A percentile compares a stretch with the other conserved stretches of the same genome.
Evolutionary conservation across 2,113 vertebrate species (phyloP).

Genomic region (Sander vitreus): DNA sequence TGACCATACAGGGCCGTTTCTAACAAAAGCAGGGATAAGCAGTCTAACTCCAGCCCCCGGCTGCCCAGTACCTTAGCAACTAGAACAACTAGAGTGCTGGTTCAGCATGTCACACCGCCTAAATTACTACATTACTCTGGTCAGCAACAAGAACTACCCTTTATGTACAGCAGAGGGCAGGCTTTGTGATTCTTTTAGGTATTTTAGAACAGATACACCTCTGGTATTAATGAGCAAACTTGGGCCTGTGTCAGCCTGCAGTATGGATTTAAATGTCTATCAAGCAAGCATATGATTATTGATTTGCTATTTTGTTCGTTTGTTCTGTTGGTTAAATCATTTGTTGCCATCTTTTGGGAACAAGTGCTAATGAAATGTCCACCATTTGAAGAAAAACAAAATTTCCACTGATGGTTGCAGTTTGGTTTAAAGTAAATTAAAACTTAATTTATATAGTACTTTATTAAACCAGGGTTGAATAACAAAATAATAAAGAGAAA

Average conservation of each 20-base stretch:
- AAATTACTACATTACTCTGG: slow-evolving; percentile 4
- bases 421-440: background rate
- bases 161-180: slow-evolving; percentile 66
- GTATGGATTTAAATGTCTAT: background rate
- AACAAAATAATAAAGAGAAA: background rate
- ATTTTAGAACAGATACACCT: background rate
- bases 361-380: no score
- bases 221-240: background rate
- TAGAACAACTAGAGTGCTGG: slow-evolving; percentile 59
- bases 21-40: slow-evolving; percentile 70
- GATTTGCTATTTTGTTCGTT: background rate
- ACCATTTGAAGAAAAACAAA: background rate
- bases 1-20: slow-evolving; percentile 25
- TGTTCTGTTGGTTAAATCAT: background rate
- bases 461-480: background rate
- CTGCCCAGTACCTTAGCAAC: slow-evolving; percentile 37
- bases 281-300: background rate
- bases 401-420: background rate
- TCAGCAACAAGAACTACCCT: background rate
- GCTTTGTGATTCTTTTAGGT: background rate
- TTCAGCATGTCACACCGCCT: slow-evolving; percentile 51
- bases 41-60: slow-evolving; percentile 44
- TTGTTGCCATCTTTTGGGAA: no score
- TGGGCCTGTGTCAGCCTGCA: background rate
- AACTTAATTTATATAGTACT: background rate